A percentile compares a stretch with the other conserved stretches of the same genome.
Conservation (phyloP, 2,113 vertebrate genomes). For the Percopsis transmontana region DNA sequence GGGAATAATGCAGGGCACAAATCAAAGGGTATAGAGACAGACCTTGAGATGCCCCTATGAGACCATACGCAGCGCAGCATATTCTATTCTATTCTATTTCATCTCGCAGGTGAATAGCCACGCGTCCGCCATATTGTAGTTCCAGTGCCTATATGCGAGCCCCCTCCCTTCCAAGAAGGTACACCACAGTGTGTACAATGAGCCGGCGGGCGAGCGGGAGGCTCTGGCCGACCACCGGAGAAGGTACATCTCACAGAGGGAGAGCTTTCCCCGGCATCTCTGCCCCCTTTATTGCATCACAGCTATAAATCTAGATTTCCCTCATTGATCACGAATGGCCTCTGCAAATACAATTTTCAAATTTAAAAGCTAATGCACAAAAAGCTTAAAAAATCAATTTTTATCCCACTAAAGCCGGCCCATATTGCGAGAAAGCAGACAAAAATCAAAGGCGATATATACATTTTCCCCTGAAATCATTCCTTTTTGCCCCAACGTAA, state of each 20-base stretch:
- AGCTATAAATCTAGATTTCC: constrained; percentile 79
- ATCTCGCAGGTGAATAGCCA: too few species aligned
- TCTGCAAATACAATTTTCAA: constrained; percentile 81
- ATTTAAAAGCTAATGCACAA: constrained; percentile 85
- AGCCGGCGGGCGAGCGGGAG: too few species aligned
- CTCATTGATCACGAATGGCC: constrained; percentile 82
- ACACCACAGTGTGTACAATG: too few species aligned
- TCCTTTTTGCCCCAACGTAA: constrained; percentile 75
- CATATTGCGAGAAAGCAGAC: constrained; percentile 79
- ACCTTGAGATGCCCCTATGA: too few species aligned
- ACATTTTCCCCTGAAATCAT: constrained; percentile 81
- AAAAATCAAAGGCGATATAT: constrained; percentile 83
- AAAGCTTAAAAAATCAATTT: constrained; percentile 85
- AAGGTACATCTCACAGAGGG: too few species aligned
- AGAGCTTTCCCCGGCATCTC: constrained; percentile 15
- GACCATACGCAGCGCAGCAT: too few species aligned
- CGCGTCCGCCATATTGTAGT: too few species aligned
- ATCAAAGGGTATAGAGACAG: background rate
- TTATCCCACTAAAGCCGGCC: constrained; percentile 79
- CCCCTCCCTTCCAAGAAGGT: too few species aligned
- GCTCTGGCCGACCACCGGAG: too few species aligned
- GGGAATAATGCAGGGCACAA: background rate
- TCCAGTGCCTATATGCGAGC: too few species aligned
- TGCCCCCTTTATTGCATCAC: constrained; percentile 73
- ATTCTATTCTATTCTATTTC: too few species aligned